Evolutionary conservation across 1,140 invertebrate genomes (phyloP).

Genomic region (Hirudo medicinalis): DNA sequence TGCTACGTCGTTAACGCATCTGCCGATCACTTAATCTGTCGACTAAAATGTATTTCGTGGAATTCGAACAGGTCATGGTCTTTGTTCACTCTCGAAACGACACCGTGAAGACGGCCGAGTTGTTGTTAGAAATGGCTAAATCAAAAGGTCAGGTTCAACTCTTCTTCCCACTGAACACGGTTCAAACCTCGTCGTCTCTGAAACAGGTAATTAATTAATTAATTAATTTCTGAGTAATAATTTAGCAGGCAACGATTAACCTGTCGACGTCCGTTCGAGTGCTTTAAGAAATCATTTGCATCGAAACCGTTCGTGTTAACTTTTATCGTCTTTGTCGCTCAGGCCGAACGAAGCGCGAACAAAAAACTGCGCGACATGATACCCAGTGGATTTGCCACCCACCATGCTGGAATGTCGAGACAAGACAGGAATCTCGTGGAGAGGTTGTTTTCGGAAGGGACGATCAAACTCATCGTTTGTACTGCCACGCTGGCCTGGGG

Average conservation of each 20-base stretch:
- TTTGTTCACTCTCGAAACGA: slow-evolving; percentile 97
- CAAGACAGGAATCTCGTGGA: slow-evolving; percentile 56
- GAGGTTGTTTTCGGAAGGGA: slow-evolving; percentile 53
- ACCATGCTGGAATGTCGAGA: slow-evolving; percentile 88
- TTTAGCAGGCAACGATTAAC: too few species aligned
- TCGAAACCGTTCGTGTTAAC: not conserved
- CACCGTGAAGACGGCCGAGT: slow-evolving; percentile 70
- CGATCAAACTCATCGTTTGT: slow-evolving; percentile 84
- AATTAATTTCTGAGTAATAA: too few species aligned
- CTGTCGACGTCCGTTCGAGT: too few species aligned
- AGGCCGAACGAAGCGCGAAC: slow-evolving; percentile 53
- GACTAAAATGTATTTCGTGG: too few species aligned
- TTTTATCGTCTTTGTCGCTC: not conserved
- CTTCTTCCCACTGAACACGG: slow-evolving; percentile 37
- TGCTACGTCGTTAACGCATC: too few species aligned
- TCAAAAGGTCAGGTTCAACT: slow-evolving; percentile 32
- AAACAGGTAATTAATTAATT: slow-evolving; percentile 25
- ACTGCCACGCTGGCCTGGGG: slow-evolving; percentile 98
- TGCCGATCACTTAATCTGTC: too few species aligned
- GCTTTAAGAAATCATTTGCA: too few species aligned
- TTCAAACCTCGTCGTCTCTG: slow-evolving; percentile 32
- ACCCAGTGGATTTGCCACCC: slow-evolving; percentile 73
- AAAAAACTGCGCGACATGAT: slow-evolving; percentile 53
- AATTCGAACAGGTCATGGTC: slow-evolving; percentile 66
- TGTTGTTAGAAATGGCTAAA: slow-evolving; percentile 37